phyloP scores from a whole-genome alignment of 2,797 vertebrate species.

The Semaprochilodus insignis region DNA sequence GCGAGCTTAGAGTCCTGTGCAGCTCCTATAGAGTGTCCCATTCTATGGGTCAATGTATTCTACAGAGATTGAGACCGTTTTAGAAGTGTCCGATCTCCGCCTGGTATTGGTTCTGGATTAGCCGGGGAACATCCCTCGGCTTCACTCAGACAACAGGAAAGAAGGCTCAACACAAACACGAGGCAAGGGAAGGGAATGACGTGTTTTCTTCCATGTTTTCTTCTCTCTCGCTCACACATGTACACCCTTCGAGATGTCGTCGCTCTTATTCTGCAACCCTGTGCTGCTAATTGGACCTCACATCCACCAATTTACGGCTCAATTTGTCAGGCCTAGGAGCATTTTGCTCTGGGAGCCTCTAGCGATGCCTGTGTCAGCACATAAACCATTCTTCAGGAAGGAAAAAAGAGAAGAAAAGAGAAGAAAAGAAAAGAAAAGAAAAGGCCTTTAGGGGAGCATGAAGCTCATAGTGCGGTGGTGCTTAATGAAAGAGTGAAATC shows the following conservation, averaged over 20 bases:
- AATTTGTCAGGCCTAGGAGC: conserved; percentile 42
- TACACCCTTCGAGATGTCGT: conserved; percentile 24
- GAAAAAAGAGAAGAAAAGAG: not conserved
- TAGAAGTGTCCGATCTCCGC: not conserved
- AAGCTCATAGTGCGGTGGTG: not conserved
- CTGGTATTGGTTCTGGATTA: not conserved
- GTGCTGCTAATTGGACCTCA: conserved; percentile 51
- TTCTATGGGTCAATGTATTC: not conserved
- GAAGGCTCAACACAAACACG: not conserved
- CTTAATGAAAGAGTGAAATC: conserved; percentile 64
- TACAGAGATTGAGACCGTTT: not conserved
- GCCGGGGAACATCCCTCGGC: not conserved
- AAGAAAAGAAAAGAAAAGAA: not conserved
- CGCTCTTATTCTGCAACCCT: conserved; percentile 37
- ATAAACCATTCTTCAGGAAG: conserved; percentile 43
- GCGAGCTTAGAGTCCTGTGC: no score
- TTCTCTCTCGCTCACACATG: not conserved
- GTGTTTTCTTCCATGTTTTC: not conserved
- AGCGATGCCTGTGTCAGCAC: conserved; percentile 52
- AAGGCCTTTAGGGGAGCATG: conserved; percentile 48
- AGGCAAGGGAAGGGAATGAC: not conserved
- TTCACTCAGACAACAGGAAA: conserved; percentile 4
- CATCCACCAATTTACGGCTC: conserved; percentile 57
- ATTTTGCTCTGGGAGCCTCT: conserved; percentile 39
- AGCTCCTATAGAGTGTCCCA: no score